These are phyloP conservation scores for Scrobipalpa costella DNA, from an alignment of 2,888 invertebrate genomes.

Conservation along the genomic window DNA sequence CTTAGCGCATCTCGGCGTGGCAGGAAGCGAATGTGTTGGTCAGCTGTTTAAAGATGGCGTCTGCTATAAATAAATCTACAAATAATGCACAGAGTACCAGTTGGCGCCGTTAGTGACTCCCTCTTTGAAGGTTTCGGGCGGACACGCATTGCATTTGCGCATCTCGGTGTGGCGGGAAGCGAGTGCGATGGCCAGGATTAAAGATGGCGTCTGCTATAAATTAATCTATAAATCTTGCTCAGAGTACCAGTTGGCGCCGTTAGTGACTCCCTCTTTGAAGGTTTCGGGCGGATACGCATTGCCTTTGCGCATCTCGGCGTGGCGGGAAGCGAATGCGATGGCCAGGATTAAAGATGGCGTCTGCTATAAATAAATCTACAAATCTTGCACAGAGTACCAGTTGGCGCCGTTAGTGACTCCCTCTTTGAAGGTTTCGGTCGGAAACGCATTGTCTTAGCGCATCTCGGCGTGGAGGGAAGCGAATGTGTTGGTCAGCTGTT, in stretches of 20 bases:
- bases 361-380: no score
- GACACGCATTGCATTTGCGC: constrained; percentile 87
- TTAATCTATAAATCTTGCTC: constrained; percentile 87
- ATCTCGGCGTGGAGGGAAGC: constrained; percentile 88
- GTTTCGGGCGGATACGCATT: constrained; percentile 86
- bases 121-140: constrained; percentile 85
- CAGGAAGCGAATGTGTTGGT: constrained; percentile 88
- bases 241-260: constrained; percentile 96
- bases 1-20: constrained; percentile 86
- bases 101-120: constrained; percentile 96
- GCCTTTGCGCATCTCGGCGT: constrained; percentile 88
- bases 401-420: constrained; percentile 96
- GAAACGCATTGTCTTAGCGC: constrained; percentile 87
- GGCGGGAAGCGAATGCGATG: constrained; percentile 86
- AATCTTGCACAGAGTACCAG: constrained; percentile 94
- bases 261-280: constrained; percentile 91
- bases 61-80: constrained; percentile 20
- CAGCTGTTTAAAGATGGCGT: constrained; percentile 85
- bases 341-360: constrained; percentile 90
- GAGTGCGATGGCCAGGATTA: constrained; percentile 87
- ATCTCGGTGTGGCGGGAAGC: constrained; percentile 88
- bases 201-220: constrained; percentile 91
- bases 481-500: constrained; percentile 88
- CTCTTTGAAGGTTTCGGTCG: constrained; percentile 85
- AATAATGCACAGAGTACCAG: constrained; percentile 94